Base-by-base conservation (phyloP, 2,113 vertebrate genomes). In the Petrocephalus zakoni region DNA sequence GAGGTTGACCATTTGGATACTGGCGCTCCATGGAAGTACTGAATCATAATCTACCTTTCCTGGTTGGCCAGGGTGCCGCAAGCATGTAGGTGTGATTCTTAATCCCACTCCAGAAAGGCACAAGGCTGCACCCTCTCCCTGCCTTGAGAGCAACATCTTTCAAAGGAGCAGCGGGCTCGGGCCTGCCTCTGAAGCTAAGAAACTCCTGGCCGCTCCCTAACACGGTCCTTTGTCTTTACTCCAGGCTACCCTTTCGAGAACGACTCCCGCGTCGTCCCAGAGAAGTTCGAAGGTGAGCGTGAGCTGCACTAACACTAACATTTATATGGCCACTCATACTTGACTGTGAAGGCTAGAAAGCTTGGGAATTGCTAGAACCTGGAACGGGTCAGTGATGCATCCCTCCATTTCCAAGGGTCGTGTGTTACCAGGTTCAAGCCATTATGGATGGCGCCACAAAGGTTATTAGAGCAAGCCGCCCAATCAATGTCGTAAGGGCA, bases 201-300 rank as follows among this genome's bases (percentile, higher is more conserved):
- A 5, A 53, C 19, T 47, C 37, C 29, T 58, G 21, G 34, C 29
- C 88, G 11, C 22, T 37, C 29, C 0, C 19, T 58, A 55, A 86
- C 52, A 13, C 19, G 52, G 29, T 49, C n/a, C n/a, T 86, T 19
- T 85, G 6, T 85, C 29, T 55, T 86, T 34, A n/a, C 29, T 49
- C 49, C 7, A 99, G 98, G 97, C 81, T 99, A 97, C 92, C 92
- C 95, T 92, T 98, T 97, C 87, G 97, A 98, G 93, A 98, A 98
- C 7, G 98, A 99, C 89, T 97, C 97, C 92, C 98, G 97, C 0
- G 96, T 99, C 53, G 98, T 99, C 91, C 98, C 98, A 78, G 98
- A 99, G 93, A 99, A 97, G 93, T 96, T 96, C 90, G 98, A 99
- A 97, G 97, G 98, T 99, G 55, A 93, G 64, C 37, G 29, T 58